phyloP scores from a whole-genome alignment of 2,113 vertebrate species.

The Centropristis striata region DNA sequence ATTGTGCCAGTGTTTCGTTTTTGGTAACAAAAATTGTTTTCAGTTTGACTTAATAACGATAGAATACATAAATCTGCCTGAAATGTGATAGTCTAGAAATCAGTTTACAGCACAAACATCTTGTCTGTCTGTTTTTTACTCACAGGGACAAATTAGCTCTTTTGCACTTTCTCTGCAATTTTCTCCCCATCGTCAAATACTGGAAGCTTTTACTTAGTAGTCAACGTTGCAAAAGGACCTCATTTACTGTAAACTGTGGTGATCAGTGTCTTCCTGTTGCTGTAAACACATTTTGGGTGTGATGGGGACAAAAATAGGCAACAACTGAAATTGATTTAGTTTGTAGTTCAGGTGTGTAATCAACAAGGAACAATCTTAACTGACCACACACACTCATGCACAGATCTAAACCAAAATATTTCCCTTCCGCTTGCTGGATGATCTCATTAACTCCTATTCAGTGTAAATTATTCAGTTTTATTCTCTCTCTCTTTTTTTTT shows the following conservation, averaged over 20 bases:
- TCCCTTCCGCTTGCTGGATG: conserved; percentile 47
- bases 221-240: conserved; percentile 23
- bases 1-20: no score
- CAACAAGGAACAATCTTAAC: neutral
- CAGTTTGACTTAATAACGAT: neutral
- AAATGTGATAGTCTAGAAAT: neutral
- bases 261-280: conserved; percentile 14
- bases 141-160: conserved; percentile 10
- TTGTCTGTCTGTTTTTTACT: neutral
- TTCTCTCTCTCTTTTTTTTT: conserved; percentile 34
- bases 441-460: conserved; percentile 64
- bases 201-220: conserved; percentile 29
- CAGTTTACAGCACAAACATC: neutral
- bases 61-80: neutral
- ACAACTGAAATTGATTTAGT: neutral
- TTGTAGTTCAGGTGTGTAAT: conserved; percentile 8
- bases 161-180: conserved; percentile 34
- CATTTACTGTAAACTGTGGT: conserved; percentile 9
- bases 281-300: conserved; percentile 15
- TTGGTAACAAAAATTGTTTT: neutral
- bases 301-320: neutral
- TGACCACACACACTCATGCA: conserved; percentile 61
- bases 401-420: conserved; percentile 56
- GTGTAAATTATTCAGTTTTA: conserved; percentile 63
- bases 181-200: conserved; percentile 23